Evolutionary conservation across 1,140 invertebrate genomes (phyloP).

Genomic region (Cecropterus lyciades): DNA sequence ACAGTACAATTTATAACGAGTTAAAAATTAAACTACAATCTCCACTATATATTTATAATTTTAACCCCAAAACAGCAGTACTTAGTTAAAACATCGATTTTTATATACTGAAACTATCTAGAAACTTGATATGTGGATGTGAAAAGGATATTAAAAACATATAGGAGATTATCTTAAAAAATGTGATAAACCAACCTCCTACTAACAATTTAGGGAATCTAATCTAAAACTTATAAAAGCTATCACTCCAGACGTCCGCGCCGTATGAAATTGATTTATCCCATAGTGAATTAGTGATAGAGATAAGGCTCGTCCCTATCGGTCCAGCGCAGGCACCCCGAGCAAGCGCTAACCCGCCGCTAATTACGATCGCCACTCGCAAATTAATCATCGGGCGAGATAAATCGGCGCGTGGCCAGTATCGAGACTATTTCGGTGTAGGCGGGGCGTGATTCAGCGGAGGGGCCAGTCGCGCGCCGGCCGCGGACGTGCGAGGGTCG

Average conservation of each 20-base stretch:
- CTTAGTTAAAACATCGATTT: too few species aligned
- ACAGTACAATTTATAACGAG: too few species aligned
- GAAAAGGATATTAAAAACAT: too few species aligned
- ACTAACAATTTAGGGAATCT: not conserved
- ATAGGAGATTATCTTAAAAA: too few species aligned
- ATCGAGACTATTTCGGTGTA: slow-evolving; percentile 76
- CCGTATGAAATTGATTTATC: slow-evolving; percentile 7
- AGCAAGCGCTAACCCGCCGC: slow-evolving; percentile 52
- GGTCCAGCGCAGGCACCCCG: slow-evolving; percentile 33
- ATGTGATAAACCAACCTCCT: too few species aligned
- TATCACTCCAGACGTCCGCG: not conserved
- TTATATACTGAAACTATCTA: too few species aligned
- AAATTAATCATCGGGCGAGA: slow-evolving; percentile 72
- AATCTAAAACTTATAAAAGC: not conserved
- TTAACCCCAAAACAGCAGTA: too few species aligned
- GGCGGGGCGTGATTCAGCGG: slow-evolving; percentile 67
- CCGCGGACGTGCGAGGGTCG: slow-evolving; percentile 60
- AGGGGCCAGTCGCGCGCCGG: slow-evolving; percentile 71
- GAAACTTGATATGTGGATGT: too few species aligned
- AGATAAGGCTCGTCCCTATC: slow-evolving; percentile 6
- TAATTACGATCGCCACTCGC: slow-evolving; percentile 71
- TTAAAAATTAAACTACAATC: too few species aligned
- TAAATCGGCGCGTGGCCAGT: slow-evolving; percentile 62
- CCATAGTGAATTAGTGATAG: slow-evolving; percentile 9
- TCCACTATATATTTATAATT: too few species aligned